These are phyloP conservation scores for Sphinx pinastri DNA, from an alignment of 2,888 invertebrate genomes.

Conservation along the genomic window DNA sequence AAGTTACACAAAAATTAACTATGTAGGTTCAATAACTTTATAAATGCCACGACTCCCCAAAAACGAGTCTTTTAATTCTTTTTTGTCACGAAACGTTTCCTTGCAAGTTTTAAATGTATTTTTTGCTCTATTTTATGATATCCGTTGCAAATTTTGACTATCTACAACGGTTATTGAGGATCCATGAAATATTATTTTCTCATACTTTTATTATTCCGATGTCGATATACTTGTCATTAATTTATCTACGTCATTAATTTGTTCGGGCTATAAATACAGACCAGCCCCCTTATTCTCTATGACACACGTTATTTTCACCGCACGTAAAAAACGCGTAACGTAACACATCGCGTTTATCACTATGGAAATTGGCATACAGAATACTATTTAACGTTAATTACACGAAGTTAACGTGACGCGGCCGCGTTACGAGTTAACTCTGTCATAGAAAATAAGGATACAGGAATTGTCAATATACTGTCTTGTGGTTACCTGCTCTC, in stretches of 20 bases:
- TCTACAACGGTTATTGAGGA: neutral
- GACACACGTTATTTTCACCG: no score
- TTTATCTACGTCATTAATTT: slow-evolving; percentile 6
- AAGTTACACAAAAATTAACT: slow-evolving; percentile 16
- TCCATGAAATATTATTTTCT: neutral
- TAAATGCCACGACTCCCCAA: slow-evolving; percentile 8
- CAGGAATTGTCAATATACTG: neutral
- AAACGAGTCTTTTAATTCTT: slow-evolving; percentile 4
- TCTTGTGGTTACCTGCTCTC: no score
- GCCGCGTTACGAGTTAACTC: no score
- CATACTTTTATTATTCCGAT: neutral
- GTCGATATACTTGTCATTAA: neutral
- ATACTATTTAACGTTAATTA: no score
- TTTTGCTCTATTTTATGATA: slow-evolving; percentile 6
- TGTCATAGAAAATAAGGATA: neutral
- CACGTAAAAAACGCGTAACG: no score
- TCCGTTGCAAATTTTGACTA: slow-evolving; percentile 7
- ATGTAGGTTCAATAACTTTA: slow-evolving; percentile 16
- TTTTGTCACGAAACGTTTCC: slow-evolving; percentile 14
- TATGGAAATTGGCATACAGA: no score
- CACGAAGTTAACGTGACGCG: no score
- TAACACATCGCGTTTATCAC: no score
- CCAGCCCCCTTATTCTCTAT: no score
- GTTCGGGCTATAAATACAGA: no score
- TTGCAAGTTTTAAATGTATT: neutral